A percentile compares a stretch with the other conserved stretches of the same genome.
Evolutionary conservation across 2,888 invertebrate genomes (phyloP).

Genomic region (Tyria jacobaeae): DNA sequence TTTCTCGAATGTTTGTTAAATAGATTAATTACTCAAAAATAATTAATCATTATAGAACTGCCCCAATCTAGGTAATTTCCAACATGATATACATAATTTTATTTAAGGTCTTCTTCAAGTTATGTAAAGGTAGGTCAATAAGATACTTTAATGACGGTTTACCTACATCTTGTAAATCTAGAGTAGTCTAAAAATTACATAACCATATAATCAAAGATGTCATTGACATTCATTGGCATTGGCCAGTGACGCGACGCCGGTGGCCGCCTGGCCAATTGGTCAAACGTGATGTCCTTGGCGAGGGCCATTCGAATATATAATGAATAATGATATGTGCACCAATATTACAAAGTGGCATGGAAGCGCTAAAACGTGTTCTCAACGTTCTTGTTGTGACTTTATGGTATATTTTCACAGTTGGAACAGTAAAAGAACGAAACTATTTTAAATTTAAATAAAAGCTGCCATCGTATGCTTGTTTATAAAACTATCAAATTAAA

Average conservation of each 20-base stretch:
- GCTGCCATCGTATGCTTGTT: no score
- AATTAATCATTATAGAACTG: not conserved
- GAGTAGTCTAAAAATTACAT: constrained; percentile 49
- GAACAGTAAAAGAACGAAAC: no score
- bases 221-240: constrained; percentile 65
- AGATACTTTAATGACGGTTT: not conserved
- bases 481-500: no score
- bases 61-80: not conserved
- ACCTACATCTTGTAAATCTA: not conserved
- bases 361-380: constrained; percentile 33
- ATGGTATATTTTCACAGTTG: constrained; percentile 4
- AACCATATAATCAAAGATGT: constrained; percentile 56
- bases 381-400: constrained; percentile 21
- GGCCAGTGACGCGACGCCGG: constrained; percentile 48
- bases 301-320: constrained; percentile 54
- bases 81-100: no score
- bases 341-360: constrained; percentile 32
- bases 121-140: no score
- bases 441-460: no score
- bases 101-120: no score
- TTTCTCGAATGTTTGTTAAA: not conserved
- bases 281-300: constrained; percentile 64
- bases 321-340: constrained; percentile 45
- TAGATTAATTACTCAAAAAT: not conserved
- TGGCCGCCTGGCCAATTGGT: constrained; percentile 63